Percentiles rank a stretch among this genome's conserved stretches.
phyloP scores from a whole-genome alignment of 64 coral and sea anemone genomes.

The Montipora capricornis region DNA sequence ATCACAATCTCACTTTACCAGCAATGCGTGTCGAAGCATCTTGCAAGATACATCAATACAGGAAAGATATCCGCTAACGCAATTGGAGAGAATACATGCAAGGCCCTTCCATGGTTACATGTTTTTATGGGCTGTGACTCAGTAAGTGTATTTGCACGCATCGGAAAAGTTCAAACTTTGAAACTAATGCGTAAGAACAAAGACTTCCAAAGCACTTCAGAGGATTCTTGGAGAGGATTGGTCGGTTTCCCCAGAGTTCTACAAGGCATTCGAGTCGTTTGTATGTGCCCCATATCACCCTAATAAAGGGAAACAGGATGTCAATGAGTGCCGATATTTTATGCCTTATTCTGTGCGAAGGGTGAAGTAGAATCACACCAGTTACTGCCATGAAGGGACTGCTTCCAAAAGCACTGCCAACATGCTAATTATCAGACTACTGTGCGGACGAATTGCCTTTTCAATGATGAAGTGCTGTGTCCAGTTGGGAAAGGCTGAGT shows the following conservation, averaged over 20 bases:
- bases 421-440: not conserved
- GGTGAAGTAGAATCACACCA: constrained; percentile 21
- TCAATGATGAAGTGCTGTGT: too few relatives aligned
- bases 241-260: not conserved
- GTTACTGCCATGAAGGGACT: not conserved
- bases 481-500: not conserved
- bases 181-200: not conserved
- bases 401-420: not conserved
- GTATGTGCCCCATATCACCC: not conserved
- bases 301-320: not conserved
- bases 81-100: not conserved
- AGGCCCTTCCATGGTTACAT: too few relatives aligned
- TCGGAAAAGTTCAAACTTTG: constrained; percentile 21
- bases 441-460: not conserved
- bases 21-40: not conserved
- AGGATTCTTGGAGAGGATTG: not conserved
- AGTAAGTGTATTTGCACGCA: constrained; percentile 43
- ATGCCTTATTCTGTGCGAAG: constrained; percentile 8
- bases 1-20: not conserved
- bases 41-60: constrained; percentile 2
- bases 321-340: not conserved
- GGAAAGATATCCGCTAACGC: constrained; percentile 16
- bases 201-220: not conserved
- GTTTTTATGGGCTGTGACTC: constrained; percentile 21
- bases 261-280: not conserved